Percentiles rank a stretch among this genome's conserved stretches.
These are phyloP conservation scores for Erebia palarica DNA, from an alignment of 2,888 invertebrate species.

Conservation along the genomic window DNA sequence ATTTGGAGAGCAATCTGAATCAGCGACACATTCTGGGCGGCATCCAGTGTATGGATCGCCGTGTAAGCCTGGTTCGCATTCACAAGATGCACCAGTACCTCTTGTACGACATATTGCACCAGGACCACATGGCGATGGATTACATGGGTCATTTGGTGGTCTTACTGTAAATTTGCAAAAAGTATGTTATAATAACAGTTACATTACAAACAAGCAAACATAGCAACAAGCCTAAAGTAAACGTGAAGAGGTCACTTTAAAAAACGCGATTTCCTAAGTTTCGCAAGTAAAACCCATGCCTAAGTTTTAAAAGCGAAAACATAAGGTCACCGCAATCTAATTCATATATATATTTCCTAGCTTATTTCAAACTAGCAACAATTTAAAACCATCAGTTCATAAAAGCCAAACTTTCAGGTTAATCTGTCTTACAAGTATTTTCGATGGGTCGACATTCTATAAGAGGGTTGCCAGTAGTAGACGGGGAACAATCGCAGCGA, in stretches of 20 bases:
- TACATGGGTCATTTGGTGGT: conserved; percentile 87
- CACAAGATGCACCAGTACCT: conserved; percentile 87
- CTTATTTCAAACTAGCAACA: conserved; percentile 39
- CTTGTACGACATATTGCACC: conserved; percentile 91
- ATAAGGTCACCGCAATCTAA: conserved; percentile 50
- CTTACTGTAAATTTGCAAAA: conserved; percentile 58
- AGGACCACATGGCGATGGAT: conserved; percentile 91
- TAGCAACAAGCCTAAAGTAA: conserved; percentile 54
- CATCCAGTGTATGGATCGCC: conserved; percentile 90
- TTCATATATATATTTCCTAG: conserved; percentile 20
- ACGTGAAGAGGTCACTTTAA: conserved; percentile 38
- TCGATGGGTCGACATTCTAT: conserved; percentile 83
- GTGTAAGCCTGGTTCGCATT: conserved; percentile 87
- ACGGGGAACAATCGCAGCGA: conserved; percentile 85
- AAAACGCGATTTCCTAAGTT: conserved; percentile 57
- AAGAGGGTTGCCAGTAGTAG: conserved; percentile 89
- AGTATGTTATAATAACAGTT: conserved; percentile 21
- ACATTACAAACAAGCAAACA: conserved; percentile 49
- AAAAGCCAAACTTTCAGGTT: conserved; percentile 67
- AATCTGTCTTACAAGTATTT: conserved; percentile 73
- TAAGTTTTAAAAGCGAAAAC: conserved; percentile 79
- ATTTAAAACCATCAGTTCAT: conserved; percentile 32
- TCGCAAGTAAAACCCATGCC: conserved; percentile 81
- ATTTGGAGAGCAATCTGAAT: conserved; percentile 93
- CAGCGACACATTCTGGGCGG: conserved; percentile 92